Conservation (phyloP, 2,113 vertebrate genomes). For the Synchiropus splendidus region DNA sequence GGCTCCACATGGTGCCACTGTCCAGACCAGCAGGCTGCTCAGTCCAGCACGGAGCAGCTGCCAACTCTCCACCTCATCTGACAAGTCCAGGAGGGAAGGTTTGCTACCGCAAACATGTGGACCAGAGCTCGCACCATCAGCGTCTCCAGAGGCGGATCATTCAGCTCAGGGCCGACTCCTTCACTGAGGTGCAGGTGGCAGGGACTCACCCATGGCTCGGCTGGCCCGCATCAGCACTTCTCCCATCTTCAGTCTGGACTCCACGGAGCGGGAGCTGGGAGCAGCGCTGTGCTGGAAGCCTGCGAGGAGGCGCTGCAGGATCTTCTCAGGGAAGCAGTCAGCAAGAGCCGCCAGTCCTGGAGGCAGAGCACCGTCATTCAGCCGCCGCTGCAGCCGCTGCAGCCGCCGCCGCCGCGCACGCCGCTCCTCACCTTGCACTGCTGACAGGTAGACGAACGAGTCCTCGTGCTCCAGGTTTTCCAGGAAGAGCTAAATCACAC, state of each 20-base stretch:
- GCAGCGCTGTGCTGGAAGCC: constrained; percentile 53
- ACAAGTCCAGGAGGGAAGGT: too few relatives aligned
- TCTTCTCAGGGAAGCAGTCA: constrained; percentile 72
- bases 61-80: too few relatives aligned
- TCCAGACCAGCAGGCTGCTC: too few relatives aligned
- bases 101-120: too few relatives aligned
- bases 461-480: constrained; percentile 88
- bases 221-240: constrained; percentile 88
- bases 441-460: constrained; percentile 89
- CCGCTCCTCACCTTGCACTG: constrained; percentile 84
- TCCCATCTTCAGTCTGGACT: constrained; percentile 86
- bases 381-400: not conserved
- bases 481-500: constrained; percentile 76
- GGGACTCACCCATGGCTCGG: constrained; percentile 77
- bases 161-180: too few relatives aligned
- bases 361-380: constrained; percentile 1
- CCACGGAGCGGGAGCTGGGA: constrained; percentile 21
- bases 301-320: constrained; percentile 73
- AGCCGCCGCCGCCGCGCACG: not conserved
- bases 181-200: not conserved
- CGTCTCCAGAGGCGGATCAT: too few relatives aligned
- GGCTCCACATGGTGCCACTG: too few relatives aligned
- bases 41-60: too few relatives aligned
- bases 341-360: constrained; percentile 77
- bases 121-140: too few relatives aligned